These are phyloP conservation scores for Oncorhynchus gorbuscha DNA, from an alignment of 2,113 vertebrate genomes.

Conservation along the genomic window DNA sequence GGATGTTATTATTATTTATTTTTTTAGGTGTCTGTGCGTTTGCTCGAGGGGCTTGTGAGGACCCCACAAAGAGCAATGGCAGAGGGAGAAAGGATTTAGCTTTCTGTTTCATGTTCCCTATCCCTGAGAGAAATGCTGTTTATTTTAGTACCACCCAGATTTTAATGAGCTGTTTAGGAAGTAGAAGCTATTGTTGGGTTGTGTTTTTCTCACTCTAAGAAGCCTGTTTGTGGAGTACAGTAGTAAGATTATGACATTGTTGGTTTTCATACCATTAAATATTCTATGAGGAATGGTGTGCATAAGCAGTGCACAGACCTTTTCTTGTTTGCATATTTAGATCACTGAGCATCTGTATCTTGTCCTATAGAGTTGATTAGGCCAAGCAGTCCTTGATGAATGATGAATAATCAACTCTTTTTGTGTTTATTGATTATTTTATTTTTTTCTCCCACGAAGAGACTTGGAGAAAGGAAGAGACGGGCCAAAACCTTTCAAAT, in stretches of 20 bases:
- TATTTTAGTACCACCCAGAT: not conserved
- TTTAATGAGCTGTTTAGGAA: constrained; percentile 6
- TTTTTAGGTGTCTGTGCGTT: not conserved
- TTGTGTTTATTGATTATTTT: no score
- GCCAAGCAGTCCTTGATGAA: no score
- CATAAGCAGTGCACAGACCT: no score
- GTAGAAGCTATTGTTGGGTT: not conserved
- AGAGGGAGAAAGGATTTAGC: not conserved
- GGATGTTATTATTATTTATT: not conserved
- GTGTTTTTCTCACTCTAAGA: not conserved
- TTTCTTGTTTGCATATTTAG: not conserved
- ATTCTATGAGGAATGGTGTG: not conserved
- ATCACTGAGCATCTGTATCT: not conserved
- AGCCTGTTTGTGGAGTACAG: not conserved
- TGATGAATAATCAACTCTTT: no score
- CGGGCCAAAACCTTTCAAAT: no score
- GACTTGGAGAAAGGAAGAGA: no score
- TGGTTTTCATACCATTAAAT: not conserved
- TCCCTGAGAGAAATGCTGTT: constrained; percentile 1
- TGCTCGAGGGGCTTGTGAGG: constrained; percentile 4
- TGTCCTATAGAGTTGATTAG: no score
- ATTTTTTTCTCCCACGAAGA: no score
- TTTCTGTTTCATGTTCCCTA: not conserved
- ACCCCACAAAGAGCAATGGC: not conserved
- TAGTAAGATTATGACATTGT: not conserved